phyloP scores from a whole-genome alignment of 2,888 invertebrate genomes.

The Synanthedon myopaeformis region DNA sequence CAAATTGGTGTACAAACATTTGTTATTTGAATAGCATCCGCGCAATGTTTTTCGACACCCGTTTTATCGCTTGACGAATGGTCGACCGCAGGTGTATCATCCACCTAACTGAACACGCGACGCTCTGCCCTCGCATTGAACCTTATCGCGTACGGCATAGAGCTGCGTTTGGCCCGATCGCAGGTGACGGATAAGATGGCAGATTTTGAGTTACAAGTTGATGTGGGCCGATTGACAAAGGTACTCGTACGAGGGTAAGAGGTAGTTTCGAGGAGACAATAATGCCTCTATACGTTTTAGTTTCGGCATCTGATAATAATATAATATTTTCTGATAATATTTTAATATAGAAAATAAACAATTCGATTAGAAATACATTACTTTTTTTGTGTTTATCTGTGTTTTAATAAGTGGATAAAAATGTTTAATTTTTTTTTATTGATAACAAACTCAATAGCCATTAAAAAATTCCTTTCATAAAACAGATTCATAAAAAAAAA shows the following conservation, averaged over 20 bases:
- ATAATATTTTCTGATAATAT: no score
- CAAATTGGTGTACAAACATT: not conserved
- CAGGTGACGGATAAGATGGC: conserved; percentile 8
- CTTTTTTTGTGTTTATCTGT: not conserved
- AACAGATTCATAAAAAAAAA: no score
- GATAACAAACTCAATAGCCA: no score
- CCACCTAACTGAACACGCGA: conserved; percentile 8
- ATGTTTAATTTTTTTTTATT: no score
- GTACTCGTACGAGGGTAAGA: conserved; percentile 19
- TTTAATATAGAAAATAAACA: no score
- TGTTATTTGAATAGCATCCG: not conserved
- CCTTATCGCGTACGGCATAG: conserved; percentile 5
- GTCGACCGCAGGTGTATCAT: conserved; percentile 30
- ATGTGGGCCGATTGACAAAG: conserved; percentile 34
- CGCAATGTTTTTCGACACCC: conserved; percentile 12
- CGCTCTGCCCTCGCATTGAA: conserved; percentile 3
- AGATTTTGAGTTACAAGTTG: conserved; percentile 17
- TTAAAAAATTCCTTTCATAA: no score
- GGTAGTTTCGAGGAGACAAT: not conserved
- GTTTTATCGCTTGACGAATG: conserved; percentile 30
- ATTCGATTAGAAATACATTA: not conserved
- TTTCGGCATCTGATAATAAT: no score
- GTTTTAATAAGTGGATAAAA: no score
- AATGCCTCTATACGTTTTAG: not conserved
- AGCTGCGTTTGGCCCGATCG: conserved; percentile 10